A percentile compares a stretch with the other conserved stretches of the same genome.
Conservation (phyloP, 2,888 invertebrate species). For the Drosophila meridionalis region DNA sequence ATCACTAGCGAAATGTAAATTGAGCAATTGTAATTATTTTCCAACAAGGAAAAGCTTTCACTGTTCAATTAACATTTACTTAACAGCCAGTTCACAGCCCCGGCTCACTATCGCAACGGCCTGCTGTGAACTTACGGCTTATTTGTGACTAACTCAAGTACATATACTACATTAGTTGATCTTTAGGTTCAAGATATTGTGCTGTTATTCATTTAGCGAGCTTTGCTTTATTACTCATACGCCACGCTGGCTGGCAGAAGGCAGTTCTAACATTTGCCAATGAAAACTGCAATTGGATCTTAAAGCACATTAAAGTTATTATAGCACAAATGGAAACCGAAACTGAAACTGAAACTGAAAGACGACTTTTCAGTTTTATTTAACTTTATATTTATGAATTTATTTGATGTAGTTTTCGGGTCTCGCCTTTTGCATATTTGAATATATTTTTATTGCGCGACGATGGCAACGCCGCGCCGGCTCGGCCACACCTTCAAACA, state of each 20-base stretch:
- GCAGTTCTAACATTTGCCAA: not conserved
- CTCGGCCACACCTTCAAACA: slow-evolving; percentile 50
- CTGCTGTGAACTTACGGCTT: too few species aligned
- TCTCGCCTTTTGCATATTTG: slow-evolving; percentile 57
- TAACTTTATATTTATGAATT: slow-evolving; percentile 5
- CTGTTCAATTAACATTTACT: not conserved
- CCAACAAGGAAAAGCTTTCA: not conserved
- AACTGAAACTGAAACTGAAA: slow-evolving; percentile 20
- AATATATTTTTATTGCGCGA: slow-evolving; percentile 68
- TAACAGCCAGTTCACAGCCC: not conserved
- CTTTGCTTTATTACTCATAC: slow-evolving; percentile 23
- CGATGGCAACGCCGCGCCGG: slow-evolving; percentile 27
- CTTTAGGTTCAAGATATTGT: not conserved
- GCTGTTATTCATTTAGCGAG: not conserved
- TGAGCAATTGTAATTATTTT: not conserved
- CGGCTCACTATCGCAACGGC: not conserved
- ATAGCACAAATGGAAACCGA: too few species aligned
- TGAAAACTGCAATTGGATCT: not conserved
- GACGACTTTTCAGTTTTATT: slow-evolving; percentile 35
- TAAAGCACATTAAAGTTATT: not conserved
- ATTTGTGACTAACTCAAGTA: not conserved
- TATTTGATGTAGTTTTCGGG: slow-evolving; percentile 34
- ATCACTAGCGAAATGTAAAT: not conserved
- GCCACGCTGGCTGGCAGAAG: slow-evolving; percentile 9
- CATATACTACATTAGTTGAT: slow-evolving; percentile 1